Percentiles rank a stretch among this genome's conserved stretches.
Evolutionary conservation across 2,888 invertebrate species (phyloP).

Genomic region (Harmothoe impar): DNA sequence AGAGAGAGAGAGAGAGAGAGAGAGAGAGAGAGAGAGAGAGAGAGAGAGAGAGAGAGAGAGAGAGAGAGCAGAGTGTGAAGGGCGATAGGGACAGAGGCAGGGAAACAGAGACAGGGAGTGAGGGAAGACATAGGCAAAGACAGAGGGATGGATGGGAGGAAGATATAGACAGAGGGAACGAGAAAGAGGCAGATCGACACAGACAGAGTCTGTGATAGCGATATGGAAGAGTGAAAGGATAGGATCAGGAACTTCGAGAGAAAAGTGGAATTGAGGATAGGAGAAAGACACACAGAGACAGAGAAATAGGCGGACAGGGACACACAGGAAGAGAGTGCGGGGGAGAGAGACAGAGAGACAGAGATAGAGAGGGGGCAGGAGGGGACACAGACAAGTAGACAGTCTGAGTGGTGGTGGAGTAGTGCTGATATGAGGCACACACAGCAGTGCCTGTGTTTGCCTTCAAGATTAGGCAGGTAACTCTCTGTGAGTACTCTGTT

Average conservation of each 20-base stretch:
- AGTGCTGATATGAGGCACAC: no score
- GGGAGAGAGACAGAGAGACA: not conserved
- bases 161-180: not conserved
- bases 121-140: not conserved
- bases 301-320: not conserved
- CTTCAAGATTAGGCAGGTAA: no score
- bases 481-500: no score
- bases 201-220: not conserved
- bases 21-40: constrained; percentile 42
- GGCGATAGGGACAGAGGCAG: constrained; percentile 5
- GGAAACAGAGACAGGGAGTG: constrained; percentile 24
- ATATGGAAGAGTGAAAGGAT: not conserved
- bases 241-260: not conserved
- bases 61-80: not conserved
- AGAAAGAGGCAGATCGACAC: not conserved
- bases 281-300: not conserved
- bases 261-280: not conserved
- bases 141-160: constrained; percentile 1
- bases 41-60: constrained; percentile 25
- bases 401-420: no score
- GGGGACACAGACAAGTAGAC: not conserved
- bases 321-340: not conserved
- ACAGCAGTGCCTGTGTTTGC: no score
- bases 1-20: constrained; percentile 11
- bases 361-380: not conserved